These are phyloP conservation scores for Molossus alvarezi DNA, from an alignment of 2,797 vertebrate species.

Conservation along the genomic window DNA sequence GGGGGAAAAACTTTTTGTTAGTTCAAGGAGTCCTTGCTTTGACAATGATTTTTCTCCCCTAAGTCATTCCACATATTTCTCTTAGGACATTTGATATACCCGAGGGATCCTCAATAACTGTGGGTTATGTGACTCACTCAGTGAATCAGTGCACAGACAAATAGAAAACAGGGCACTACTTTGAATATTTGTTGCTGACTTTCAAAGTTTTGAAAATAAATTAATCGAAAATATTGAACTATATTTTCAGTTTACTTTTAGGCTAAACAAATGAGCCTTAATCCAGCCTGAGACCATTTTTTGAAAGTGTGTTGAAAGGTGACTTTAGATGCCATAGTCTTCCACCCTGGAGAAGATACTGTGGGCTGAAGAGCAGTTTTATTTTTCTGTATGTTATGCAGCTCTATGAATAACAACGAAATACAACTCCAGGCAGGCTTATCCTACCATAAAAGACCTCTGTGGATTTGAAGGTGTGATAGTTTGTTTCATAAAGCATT, in stretches of 20 bases:
- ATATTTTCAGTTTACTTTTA: constrained; percentile 12
- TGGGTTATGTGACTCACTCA: not conserved
- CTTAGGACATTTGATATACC: not conserved
- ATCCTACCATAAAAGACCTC: not conserved
- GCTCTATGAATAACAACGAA: not conserved
- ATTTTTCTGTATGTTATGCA: not conserved
- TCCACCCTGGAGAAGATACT: not conserved
- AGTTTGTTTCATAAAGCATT: not conserved
- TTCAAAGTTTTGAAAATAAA: constrained; percentile 3
- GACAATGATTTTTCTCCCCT: not conserved
- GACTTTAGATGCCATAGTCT: not conserved
- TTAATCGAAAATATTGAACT: constrained; percentile 15
- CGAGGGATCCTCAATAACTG: not conserved
- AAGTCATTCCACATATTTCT: not conserved
- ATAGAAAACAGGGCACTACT: not conserved
- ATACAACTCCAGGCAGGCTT: not conserved
- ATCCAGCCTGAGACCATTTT: not conserved
- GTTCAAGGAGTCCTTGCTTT: not conserved
- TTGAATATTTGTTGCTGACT: not conserved
- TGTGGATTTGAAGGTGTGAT: not conserved
- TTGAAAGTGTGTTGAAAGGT: not conserved
- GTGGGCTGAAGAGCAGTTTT: not conserved
- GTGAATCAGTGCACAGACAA: not conserved
- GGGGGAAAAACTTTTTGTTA: not conserved
- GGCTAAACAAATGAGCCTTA: not conserved